Percentiles rank a stretch among this genome's conserved stretches.
Evolutionary conservation across 2,113 vertebrate genomes (phyloP).

Genomic region (Etheostoma cragini): DNA sequence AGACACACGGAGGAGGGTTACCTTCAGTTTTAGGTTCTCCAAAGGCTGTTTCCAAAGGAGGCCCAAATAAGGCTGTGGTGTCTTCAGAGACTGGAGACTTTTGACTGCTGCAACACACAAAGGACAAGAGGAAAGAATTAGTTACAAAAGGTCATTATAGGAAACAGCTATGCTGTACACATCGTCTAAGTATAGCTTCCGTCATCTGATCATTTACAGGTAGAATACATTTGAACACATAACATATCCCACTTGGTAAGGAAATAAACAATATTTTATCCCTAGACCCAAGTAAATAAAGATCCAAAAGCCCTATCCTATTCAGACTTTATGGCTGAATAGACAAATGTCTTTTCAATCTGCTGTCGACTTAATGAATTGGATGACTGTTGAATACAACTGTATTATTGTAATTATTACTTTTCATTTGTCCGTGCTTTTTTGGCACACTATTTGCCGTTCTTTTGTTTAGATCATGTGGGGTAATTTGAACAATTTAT

Average conservation of each 20-base stretch:
- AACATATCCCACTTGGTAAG: background rate
- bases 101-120: slow-evolving; percentile 79
- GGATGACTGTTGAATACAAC: background rate
- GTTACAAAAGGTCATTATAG: background rate
- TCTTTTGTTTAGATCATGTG: background rate
- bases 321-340: background rate
- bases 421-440: background rate
- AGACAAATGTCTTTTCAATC: background rate
- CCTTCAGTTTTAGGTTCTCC: slow-evolving; percentile 93
- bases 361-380: background rate
- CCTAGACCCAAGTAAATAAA: background rate
- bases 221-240: background rate
- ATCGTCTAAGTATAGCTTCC: background rate
- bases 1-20: slow-evolving; percentile 62
- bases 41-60: slow-evolving; percentile 93
- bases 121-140: background rate
- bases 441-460: background rate
- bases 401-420: background rate
- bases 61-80: slow-evolving; percentile 90
- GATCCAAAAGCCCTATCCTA: background rate
- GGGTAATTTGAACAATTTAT: background rate
- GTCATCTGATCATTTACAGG: background rate
- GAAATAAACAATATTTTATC: background rate
- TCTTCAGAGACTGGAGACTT: slow-evolving; percentile 85
- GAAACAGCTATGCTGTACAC: background rate